Evolutionary conservation across 2,888 invertebrate genomes (phyloP).

Genomic region (Lasioglossum marginatum): DNA sequence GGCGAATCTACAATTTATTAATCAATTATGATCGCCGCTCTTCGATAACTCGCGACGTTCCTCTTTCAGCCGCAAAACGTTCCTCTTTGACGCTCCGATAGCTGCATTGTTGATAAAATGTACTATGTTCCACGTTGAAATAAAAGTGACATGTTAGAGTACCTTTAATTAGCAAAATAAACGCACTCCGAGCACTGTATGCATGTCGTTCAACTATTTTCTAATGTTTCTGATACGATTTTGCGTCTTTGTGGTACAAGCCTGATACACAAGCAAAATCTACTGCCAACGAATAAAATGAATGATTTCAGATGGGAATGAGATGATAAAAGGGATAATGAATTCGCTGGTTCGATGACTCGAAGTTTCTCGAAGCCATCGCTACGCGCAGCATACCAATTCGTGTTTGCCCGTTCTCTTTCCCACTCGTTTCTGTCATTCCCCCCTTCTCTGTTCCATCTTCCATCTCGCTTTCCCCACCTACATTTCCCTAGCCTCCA

Average conservation of each 20-base stretch:
- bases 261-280: not conserved
- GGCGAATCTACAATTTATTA: not conserved
- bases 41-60: not conserved
- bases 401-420: not conserved
- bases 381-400: not conserved
- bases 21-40: not conserved
- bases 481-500: conserved; percentile 33
- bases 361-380: not conserved
- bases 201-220: not conserved
- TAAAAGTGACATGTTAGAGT: too few species aligned
- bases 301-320: not conserved
- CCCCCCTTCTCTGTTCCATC: not conserved
- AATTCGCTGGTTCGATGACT: not conserved
- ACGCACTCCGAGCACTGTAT: not conserved
- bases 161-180: not conserved
- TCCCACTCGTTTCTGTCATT: not conserved
- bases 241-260: not conserved
- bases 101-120: not conserved
- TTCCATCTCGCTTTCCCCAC: conserved; percentile 20
- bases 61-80: not conserved
- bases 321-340: not conserved
- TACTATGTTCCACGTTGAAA: not conserved
- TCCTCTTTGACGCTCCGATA: not conserved
- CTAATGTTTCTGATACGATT: not conserved
- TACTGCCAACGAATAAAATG: not conserved